Conservation (phyloP, 2,113 vertebrate species). For the Prionailurus bengalensis region DNA sequence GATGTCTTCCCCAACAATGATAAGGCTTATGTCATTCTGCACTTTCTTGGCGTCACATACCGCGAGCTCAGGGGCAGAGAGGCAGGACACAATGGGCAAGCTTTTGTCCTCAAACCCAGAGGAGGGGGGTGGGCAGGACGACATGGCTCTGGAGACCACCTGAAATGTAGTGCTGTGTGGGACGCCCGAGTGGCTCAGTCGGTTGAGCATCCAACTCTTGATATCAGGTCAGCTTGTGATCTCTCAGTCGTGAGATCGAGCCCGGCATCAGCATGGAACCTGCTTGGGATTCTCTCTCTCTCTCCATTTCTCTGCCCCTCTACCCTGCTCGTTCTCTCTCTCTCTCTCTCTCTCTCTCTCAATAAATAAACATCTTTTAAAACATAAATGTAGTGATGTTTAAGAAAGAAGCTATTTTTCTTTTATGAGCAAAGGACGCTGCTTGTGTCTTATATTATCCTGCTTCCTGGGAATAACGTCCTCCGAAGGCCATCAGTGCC, state of each 20-base stretch:
- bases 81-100: neutral
- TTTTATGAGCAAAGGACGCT: neutral
- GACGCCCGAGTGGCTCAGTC: no score
- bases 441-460: neutral
- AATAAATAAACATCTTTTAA: no score
- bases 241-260: no score
- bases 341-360: no score
- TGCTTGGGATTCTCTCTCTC: no score
- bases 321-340: no score
- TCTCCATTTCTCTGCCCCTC: no score
- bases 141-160: neutral
- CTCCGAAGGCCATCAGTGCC: neutral
- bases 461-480: neutral
- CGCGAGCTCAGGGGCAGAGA: neutral
- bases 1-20: neutral
- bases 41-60: neutral
- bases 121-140: neutral
- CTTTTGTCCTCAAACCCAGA: neutral
- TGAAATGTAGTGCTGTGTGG: neutral
- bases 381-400: neutral
- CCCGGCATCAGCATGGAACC: no score
- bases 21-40: neutral
- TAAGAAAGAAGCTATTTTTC: neutral
- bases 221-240: no score
- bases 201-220: no score